phyloP scores from a whole-genome alignment of 2,797 vertebrate species.

The Chrysocyon brachyurus region DNA sequence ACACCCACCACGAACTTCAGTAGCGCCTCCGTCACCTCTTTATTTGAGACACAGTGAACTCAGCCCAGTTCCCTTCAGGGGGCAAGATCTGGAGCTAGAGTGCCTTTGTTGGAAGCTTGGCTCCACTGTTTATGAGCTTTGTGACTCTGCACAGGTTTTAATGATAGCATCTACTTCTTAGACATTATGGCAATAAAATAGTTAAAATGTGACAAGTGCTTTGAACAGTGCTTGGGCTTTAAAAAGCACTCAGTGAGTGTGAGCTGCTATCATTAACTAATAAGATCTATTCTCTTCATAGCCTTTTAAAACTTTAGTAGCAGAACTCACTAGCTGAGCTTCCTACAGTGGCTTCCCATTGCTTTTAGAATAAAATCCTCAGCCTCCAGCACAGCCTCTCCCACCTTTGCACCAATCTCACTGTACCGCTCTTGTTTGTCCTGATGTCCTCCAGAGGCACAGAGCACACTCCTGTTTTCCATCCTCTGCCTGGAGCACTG shows the following conservation, averaged over 20 bases:
- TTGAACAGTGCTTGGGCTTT: neutral
- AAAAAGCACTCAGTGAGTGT: neutral
- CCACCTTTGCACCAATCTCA: neutral
- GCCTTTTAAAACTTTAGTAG: constrained; percentile 8
- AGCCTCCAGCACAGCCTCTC: fast-evolving
- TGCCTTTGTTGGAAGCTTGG: neutral
- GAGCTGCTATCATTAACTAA: constrained; percentile 15
- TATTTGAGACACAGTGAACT: neutral
- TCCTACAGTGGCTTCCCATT: neutral
- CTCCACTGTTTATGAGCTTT: neutral
- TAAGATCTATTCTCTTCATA: neutral
- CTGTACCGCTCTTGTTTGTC: neutral
- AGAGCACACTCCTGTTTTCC: neutral
- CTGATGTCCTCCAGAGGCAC: neutral
- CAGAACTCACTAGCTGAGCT: neutral
- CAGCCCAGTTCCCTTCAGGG: neutral
- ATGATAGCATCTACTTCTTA: neutral
- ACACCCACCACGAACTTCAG: neutral
- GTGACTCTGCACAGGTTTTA: neutral
- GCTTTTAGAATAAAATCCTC: neutral
- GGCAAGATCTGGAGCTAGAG: neutral
- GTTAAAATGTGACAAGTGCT: neutral
- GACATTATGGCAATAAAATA: neutral
- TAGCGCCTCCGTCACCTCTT: neutral
- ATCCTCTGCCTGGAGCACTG: neutral